Conservation (phyloP, 2,113 vertebrate species). For the Bos taurus region DNA sequence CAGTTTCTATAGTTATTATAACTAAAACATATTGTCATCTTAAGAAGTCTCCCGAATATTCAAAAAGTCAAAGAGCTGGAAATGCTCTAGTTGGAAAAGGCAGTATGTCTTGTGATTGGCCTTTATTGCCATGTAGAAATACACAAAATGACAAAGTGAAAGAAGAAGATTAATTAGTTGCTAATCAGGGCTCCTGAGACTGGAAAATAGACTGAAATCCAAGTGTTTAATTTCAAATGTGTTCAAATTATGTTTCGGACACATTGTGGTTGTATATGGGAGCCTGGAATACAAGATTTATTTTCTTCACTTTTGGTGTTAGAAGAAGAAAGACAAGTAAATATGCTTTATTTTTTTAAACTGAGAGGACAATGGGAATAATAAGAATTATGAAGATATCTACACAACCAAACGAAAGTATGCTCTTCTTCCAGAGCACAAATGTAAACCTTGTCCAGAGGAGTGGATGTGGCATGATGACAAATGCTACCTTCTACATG, state of each 20-base stretch:
- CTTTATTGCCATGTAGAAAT: not conserved
- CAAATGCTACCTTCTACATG: not conserved
- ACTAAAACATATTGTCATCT: not conserved
- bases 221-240: not conserved
- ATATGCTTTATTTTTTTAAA: not conserved
- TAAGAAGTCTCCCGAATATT: not conserved
- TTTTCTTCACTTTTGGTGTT: not conserved
- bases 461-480: conserved; percentile 15
- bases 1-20: not conserved
- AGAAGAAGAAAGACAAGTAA: not conserved
- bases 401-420: not conserved
- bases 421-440: conserved; percentile 47
- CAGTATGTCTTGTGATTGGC: not conserved
- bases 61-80: not conserved
- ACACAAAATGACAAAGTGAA: not conserved
- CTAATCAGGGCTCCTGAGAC: not conserved
- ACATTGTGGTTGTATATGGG: not conserved
- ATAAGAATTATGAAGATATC: not conserved
- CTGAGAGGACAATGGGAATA: not conserved
- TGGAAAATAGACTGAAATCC: not conserved
- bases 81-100: not conserved
- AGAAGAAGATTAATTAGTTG: not conserved
- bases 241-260: not conserved
- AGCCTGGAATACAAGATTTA: not conserved
- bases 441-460: conserved; percentile 60